Evolutionary conservation across 2,888 invertebrate species (phyloP).

Genomic region (Nomada goodeniana): DNA sequence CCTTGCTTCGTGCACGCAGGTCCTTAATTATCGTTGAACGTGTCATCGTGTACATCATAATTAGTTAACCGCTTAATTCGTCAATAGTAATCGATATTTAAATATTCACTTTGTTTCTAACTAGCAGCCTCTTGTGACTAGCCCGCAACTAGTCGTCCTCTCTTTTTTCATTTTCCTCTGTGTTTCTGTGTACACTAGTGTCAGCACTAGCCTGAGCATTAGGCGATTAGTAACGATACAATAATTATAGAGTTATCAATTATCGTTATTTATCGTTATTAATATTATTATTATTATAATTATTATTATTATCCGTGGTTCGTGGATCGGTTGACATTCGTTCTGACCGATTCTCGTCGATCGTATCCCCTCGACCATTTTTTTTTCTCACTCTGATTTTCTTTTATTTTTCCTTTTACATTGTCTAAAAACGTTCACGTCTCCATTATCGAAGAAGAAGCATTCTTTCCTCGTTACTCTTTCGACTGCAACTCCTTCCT

Average conservation of each 20-base stretch:
- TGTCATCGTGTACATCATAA: slow-evolving; percentile 43
- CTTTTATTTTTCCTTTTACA: neutral
- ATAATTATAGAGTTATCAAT: slow-evolving; percentile 45
- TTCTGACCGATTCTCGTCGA: slow-evolving; percentile 33
- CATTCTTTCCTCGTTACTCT: neutral
- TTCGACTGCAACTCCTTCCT: neutral
- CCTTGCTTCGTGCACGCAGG: slow-evolving; percentile 1
- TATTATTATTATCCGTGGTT: slow-evolving; percentile 54
- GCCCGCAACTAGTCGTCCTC: slow-evolving; percentile 77
- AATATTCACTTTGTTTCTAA: slow-evolving; percentile 77
- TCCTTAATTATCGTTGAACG: slow-evolving; percentile 17
- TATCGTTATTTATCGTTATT: slow-evolving; percentile 15
- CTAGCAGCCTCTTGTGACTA: slow-evolving; percentile 82
- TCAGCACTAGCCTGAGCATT: slow-evolving; percentile 82
- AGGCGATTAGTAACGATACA: slow-evolving; percentile 67
- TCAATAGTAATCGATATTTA: slow-evolving; percentile 72
- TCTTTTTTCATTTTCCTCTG: neutral
- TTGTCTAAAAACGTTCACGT: neutral
- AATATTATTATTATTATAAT: slow-evolving; percentile 13
- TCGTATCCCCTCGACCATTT: slow-evolving; percentile 31
- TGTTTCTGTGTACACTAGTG: slow-evolving; percentile 66
- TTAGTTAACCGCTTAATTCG: slow-evolving; percentile 67
- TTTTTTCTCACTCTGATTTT: too few species aligned
- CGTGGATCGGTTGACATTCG: slow-evolving; percentile 42
- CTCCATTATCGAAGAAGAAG: slow-evolving; percentile 34